Evolutionary conservation across 2,888 invertebrate species (phyloP).

Genomic region (Lasioglossum malachurum): DNA sequence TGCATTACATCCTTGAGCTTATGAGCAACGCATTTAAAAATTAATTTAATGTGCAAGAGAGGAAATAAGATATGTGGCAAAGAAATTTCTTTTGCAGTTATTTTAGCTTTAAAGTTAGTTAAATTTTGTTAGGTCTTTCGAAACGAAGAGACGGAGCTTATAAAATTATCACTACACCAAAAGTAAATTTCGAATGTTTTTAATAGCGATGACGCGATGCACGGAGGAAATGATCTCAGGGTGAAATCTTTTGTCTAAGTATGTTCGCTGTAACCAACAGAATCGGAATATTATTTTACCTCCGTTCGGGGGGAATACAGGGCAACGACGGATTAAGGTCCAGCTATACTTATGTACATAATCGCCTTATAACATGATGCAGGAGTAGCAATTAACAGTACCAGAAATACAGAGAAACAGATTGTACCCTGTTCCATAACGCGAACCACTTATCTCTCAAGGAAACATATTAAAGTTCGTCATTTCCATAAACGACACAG

Average conservation of each 20-base stretch:
- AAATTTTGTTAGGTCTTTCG: background rate
- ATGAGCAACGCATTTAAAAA: background rate
- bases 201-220: too few species aligned
- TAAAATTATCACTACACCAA: background rate
- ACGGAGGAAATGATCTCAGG: slow-evolving; percentile 26
- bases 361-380: slow-evolving; percentile 46
- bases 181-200: background rate
- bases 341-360: slow-evolving; percentile 41
- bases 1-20: background rate
- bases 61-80: background rate
- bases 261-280: background rate
- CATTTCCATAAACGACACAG: background rate
- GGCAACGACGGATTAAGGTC: slow-evolving; percentile 56
- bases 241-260: slow-evolving; percentile 12
- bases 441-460: slow-evolving; percentile 7
- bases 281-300: slow-evolving; percentile 42
- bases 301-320: slow-evolving; percentile 24
- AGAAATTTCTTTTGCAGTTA: background rate
- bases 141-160: background rate
- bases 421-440: background rate
- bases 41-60: background rate
- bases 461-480: slow-evolving; percentile 17
- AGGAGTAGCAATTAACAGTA: slow-evolving; percentile 44
- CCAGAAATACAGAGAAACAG: slow-evolving; percentile 15
- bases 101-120: background rate